phyloP scores from a whole-genome alignment of 2,797 vertebrate genomes.

The Mus spretus region DNA sequence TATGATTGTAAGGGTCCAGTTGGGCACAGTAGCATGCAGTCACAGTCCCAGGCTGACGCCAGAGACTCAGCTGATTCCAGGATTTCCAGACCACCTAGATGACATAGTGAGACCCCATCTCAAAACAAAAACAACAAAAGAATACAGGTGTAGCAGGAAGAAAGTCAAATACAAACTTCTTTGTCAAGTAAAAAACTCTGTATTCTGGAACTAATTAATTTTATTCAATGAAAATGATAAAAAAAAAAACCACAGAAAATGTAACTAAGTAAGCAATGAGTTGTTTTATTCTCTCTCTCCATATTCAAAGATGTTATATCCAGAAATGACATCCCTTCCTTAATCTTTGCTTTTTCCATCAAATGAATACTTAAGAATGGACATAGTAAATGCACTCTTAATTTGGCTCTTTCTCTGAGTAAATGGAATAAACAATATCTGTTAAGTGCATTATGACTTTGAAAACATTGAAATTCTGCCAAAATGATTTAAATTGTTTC shows the following conservation, averaged over 20 bases:
- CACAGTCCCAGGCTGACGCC: background rate
- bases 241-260: conserved; percentile 3
- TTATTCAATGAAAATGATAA: conserved; percentile 59
- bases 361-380: conserved; percentile 43
- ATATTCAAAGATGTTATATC: conserved; percentile 45
- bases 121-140: background rate
- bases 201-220: conserved; percentile 45
- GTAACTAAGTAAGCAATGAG: background rate
- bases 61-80: background rate
- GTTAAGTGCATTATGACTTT: conserved; percentile 58
- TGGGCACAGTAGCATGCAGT: background rate
- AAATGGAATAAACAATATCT: conserved; percentile 68
- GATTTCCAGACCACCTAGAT: background rate
- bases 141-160: background rate
- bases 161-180: background rate
- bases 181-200: background rate
- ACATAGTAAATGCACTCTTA: conserved; percentile 38
- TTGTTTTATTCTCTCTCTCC: conserved; percentile 33
- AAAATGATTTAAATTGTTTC: conserved; percentile 80
- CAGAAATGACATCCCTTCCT: conserved; percentile 41
- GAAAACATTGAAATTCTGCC: conserved; percentile 62
- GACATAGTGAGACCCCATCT: background rate
- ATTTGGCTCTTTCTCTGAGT: conserved; percentile 56
- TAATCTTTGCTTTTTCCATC: conserved; percentile 45
- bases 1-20: background rate